Evolutionary conservation across 2,888 invertebrate species (phyloP), one percentile per base, ranked within the genome.

Genomic region (Eubasilissa splendida): DNA sequence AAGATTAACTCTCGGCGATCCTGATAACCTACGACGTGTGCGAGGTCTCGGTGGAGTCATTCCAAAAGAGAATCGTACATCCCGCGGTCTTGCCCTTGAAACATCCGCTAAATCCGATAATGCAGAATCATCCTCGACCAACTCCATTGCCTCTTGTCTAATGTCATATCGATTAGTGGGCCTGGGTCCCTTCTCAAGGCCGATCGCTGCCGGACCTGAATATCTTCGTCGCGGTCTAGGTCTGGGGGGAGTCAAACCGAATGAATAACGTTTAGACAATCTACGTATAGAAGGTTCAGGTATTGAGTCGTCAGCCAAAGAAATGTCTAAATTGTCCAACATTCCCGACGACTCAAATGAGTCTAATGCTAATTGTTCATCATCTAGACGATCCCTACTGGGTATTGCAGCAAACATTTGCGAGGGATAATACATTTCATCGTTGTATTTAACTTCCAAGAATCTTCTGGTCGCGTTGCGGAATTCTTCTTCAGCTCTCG

Each of bases 361-460:
- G n/a, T 73, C 71, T 33, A 7, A 42, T 12, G 71, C 56, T 58
- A 58, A 58, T 14, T 11, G 11, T n/a, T 73, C 71, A 8, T 73
- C 71, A 3, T 33, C 56, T 8, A 73, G n/a, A 56, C 56, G 54
- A 56, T 42, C 56, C n/a, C 54, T 56, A 31, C 31, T 1, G 12
- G 54, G n/a, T 33, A 73, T 58, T 2, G 12, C 8, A n/a, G 56
- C 56, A n/a, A 73, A 73, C 7, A 12, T 10, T 58, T 56, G 54
- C n/a, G 71, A 73, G 33, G 71, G 71, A 12, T 73, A 73, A 33
- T 73, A 73, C 71, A 73, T 73, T 56, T 73, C 71, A 33, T 33
- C 33, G 4, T 73, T 73, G 31, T 56, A 73, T n/a, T 58, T 73
- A 4, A 73, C 56, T 73, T 73, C 56, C 1, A 73, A 14, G 56